Base-by-base conservation (phyloP, 2,888 invertebrate species). In the Drosophila buzzatii region DNA sequence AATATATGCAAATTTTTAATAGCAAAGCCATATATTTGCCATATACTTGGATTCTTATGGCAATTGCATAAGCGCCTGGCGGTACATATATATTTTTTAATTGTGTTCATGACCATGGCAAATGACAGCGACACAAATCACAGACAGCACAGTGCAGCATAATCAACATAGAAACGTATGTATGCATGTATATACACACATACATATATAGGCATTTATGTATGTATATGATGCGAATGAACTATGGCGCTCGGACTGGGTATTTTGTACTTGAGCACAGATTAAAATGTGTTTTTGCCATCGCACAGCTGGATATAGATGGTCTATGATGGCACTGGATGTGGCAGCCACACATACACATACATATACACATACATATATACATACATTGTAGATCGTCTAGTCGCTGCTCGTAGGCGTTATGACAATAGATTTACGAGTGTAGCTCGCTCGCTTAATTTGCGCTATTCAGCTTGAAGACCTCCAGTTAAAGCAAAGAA, bases 401-500 rank as follows among this genome's bases (percentile, higher is more conserved):
- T 80, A 67, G 76, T 71, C 79, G 65, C 53, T 75, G 60, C 58
- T 74, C 79, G 85, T 85, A 89, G 85, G 85, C 85, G 85, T 85
- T 89, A 76, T 78, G 85, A 85, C 90, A 85, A 89, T 85, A 85
- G 90, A 89, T 85, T 85, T 89, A 85, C 85, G 90, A 85, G 85
- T 76, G 58, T 84, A 78, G 65, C 51, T 51, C 68, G 64, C 45
- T 69, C 71, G 85, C 79, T 85, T 82, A 90, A 88, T 90, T 86
- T 85, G 73, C 83, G 81, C 83, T 85, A 83, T 83, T 86, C 81
- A 89, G 39, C 23, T n/a, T 68, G 55, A 64, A 76, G 63, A 69
- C 81, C 76, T 76, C 73, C 70, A 76, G 55, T 52, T 82, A 74
- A 59, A 72, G 55, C 70, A 79, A 73, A 76, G 67, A 70, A 74